A percentile compares a stretch with the other conserved stretches of the same genome.
phyloP scores from a whole-genome alignment of 2,888 invertebrate genomes.

The Meteorus colon region DNA sequence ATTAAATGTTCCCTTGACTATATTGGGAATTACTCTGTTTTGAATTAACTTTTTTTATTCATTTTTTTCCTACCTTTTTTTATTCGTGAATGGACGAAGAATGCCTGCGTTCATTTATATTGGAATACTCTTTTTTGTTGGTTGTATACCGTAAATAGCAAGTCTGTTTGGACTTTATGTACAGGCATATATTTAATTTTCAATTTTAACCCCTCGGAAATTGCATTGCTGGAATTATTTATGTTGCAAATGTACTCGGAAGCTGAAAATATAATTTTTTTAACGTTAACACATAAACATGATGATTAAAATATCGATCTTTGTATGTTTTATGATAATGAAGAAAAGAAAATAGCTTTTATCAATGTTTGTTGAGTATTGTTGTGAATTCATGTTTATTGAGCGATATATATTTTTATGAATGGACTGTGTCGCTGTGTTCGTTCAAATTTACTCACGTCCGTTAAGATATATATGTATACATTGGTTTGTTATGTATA shows the following conservation, averaged over 20 bases:
- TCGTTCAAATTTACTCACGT: background rate
- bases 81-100: conserved; percentile 2
- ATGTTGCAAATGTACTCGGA: background rate
- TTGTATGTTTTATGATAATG: background rate
- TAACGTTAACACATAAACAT: background rate
- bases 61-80: background rate
- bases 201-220: background rate
- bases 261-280: background rate
- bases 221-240: background rate
- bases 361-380: background rate
- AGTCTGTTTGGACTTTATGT: background rate
- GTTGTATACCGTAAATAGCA: background rate
- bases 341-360: background rate
- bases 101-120: background rate
- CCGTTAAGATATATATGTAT: background rate
- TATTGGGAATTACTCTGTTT: conserved; percentile 15
- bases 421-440: background rate
- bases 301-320: background rate
- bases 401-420: conserved; percentile 12
- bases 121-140: background rate
- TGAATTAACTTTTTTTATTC: conserved; percentile 9
- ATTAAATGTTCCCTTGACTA: conserved; percentile 4
- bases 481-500: background rate
- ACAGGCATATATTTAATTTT: conserved; percentile 2
- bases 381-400: background rate